A percentile compares a stretch with the other conserved stretches of the same genome.
phyloP scores from a whole-genome alignment of 23 tunicate genomes.

The Botrylloides violaceus region DNA sequence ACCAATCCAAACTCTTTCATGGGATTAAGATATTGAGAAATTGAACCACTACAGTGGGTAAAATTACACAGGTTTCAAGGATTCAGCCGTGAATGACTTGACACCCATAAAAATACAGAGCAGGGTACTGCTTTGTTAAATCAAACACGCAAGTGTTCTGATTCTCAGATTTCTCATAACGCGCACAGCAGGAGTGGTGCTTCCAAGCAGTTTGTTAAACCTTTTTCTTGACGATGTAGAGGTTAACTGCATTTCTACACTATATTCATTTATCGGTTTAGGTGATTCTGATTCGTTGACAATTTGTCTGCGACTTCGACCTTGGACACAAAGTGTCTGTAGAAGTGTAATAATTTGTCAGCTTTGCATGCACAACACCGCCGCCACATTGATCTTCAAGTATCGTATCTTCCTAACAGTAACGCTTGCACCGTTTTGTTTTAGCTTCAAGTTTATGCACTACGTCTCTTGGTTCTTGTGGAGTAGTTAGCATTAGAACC shows the following conservation, averaged over 20 bases:
- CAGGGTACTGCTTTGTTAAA: conserved; percentile 10
- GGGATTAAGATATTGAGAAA: no score
- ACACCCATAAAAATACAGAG: conserved; percentile 19
- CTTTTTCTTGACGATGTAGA: conserved; percentile 19
- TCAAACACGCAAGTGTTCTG: background rate
- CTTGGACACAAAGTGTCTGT: background rate
- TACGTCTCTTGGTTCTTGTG: conserved; percentile 20
- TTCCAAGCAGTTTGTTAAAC: conserved; percentile 19
- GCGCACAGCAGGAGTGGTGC: conserved; percentile 20
- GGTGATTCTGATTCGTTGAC: no score
- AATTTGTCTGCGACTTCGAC: background rate
- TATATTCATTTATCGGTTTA: background rate
- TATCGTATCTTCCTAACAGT: background rate
- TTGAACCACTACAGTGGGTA: no score
- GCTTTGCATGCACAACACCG: background rate
- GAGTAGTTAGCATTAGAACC: conserved; percentile 17
- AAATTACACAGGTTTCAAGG: background rate
- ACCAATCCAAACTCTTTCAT: no score
- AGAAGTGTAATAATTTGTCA: background rate
- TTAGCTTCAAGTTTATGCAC: conserved; percentile 5
- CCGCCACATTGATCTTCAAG: background rate
- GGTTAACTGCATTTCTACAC: background rate
- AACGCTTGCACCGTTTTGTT: conserved; percentile 15
- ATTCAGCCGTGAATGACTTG: background rate
- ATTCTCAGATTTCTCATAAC: background rate